phyloP scores from a whole-genome alignment of 2,888 invertebrate species.

The Hybos culiciformis region DNA sequence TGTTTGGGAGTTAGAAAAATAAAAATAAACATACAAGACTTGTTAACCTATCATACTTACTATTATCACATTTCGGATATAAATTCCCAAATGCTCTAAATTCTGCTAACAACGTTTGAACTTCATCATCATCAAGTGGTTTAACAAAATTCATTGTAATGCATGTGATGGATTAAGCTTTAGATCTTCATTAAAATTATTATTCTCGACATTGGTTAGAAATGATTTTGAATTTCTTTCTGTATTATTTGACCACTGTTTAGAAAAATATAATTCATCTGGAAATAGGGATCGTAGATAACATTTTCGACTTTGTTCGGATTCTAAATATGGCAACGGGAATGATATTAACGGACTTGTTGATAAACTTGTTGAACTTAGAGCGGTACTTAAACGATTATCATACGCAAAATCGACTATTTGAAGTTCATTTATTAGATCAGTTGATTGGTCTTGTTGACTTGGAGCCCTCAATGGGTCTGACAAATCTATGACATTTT shows the following conservation, averaged over 20 bases:
- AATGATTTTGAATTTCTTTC: too few relatives aligned
- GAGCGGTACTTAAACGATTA: constrained; percentile 58
- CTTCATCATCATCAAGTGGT: constrained; percentile 46
- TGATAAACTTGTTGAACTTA: constrained; percentile 60
- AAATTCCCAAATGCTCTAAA: constrained; percentile 77
- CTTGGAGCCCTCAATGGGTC: constrained; percentile 60
- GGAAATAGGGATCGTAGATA: constrained; percentile 58
- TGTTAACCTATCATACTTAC: too few relatives aligned
- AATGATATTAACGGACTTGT: constrained; percentile 78
- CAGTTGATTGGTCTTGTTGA: constrained; percentile 30
- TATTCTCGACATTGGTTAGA: constrained; percentile 11
- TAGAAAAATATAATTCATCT: constrained; percentile 56
- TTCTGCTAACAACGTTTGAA: constrained; percentile 64
- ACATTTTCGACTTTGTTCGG: constrained; percentile 66
- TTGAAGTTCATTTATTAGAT: constrained; percentile 22
- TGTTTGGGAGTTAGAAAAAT: too few relatives aligned
- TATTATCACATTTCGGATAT: constrained; percentile 32
- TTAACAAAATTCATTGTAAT: constrained; percentile 53
- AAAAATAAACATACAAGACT: too few relatives aligned
- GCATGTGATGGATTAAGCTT: constrained; percentile 50
- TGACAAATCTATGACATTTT: constrained; percentile 51
- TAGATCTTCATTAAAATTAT: constrained; percentile 17
- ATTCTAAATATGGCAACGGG: constrained; percentile 76
- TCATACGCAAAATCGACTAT: constrained; percentile 34
- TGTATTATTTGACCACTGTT: constrained; percentile 37